Evolutionary conservation across 92 coral and sea anemone genomes (phyloP).

Genomic region (Epizoanthus scotinus): DNA sequence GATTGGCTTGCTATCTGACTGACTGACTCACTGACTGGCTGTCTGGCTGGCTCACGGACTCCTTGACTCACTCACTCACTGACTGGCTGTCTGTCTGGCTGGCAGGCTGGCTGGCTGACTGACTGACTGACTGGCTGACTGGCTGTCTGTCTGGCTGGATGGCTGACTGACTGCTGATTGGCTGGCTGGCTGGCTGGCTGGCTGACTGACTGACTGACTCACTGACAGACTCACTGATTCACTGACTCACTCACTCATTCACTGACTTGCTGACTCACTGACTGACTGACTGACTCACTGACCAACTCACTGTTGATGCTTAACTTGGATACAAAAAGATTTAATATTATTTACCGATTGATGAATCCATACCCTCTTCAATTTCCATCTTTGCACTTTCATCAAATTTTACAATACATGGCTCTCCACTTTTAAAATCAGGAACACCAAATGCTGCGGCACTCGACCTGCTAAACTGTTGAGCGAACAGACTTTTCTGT

Average conservation of each 20-base stretch:
- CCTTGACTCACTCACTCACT: too few relatives aligned
- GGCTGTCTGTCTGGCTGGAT: too few relatives aligned
- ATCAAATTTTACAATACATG: neutral
- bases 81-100: neutral
- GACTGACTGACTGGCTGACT: neutral
- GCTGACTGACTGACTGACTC: too few relatives aligned
- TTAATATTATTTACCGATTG: neutral
- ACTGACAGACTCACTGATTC: too few relatives aligned
- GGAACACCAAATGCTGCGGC: slow-evolving; percentile 77
- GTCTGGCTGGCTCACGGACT: too few relatives aligned
- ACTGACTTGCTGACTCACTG: too few relatives aligned
- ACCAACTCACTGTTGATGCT: too few relatives aligned
- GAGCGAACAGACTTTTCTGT: slow-evolving; percentile 88
- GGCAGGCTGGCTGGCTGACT: too few relatives aligned
- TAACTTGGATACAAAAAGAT: too few relatives aligned
- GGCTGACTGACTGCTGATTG: neutral
- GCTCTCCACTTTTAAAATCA: neutral
- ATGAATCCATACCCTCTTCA: neutral
- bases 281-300: neutral
- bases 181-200: too few relatives aligned
- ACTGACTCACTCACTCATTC: neutral
- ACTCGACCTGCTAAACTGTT: slow-evolving; percentile 80
- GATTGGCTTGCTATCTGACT: too few relatives aligned
- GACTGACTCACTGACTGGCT: too few relatives aligned
- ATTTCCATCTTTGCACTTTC: slow-evolving; percentile 21